phyloP scores from a whole-genome alignment of 2,888 invertebrate species.

The Mimas tiliae region DNA sequence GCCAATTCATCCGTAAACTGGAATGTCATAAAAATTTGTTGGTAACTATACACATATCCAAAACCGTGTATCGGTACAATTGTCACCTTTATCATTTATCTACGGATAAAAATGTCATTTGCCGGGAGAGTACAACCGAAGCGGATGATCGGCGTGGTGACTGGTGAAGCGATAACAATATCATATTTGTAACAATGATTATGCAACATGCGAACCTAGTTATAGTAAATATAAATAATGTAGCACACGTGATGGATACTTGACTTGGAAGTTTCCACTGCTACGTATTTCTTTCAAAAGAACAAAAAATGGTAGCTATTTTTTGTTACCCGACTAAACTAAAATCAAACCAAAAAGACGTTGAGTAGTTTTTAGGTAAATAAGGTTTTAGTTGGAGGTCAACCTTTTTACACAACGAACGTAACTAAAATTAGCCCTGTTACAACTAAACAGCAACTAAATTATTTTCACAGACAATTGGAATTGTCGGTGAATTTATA shows the following conservation, averaged over 20 bases:
- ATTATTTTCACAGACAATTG: too few species aligned
- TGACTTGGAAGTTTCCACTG: constrained; percentile 5
- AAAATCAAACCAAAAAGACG: too few species aligned
- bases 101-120: constrained; percentile 49
- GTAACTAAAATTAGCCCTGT: too few species aligned
- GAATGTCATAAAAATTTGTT: background rate
- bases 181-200: constrained; percentile 33
- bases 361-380: too few species aligned
- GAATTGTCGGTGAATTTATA: too few species aligned
- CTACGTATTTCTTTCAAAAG: background rate
- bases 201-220: constrained; percentile 29
- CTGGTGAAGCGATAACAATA: constrained; percentile 37
- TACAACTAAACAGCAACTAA: too few species aligned
- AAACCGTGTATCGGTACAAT: constrained; percentile 33
- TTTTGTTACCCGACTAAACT: too few species aligned
- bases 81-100: constrained; percentile 54
- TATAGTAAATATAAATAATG: constrained; percentile 7
- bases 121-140: constrained; percentile 31
- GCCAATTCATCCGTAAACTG: background rate
- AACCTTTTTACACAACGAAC: too few species aligned
- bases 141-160: constrained; percentile 31
- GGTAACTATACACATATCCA: constrained; percentile 33
- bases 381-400: too few species aligned
- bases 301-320: background rate
- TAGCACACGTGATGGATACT: constrained; percentile 9